Conservation (phyloP, 2,797 vertebrate species). For the Pantherophis vulpinus region DNA sequence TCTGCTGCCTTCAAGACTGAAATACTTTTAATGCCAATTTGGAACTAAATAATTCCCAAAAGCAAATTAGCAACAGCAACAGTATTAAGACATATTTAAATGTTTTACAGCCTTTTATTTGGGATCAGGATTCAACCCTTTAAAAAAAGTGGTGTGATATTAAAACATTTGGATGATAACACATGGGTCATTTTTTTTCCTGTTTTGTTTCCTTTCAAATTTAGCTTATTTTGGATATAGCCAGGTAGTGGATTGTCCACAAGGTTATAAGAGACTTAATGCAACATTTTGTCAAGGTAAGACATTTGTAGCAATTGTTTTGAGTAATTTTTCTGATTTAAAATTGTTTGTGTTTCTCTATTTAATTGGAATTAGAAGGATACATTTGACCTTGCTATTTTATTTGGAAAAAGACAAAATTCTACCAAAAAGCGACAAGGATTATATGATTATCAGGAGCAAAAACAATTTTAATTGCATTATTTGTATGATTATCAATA, state of each 20-base stretch:
- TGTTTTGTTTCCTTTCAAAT: conserved; percentile 37
- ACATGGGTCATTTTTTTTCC: conserved; percentile 4
- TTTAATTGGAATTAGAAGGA: neutral
- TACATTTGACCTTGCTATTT: neutral
- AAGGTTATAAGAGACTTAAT: conserved; percentile 91
- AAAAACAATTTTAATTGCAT: neutral
- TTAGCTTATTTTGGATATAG: conserved; percentile 80
- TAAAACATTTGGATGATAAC: neutral
- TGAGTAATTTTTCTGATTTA: conserved; percentile 11
- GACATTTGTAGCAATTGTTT: neutral
- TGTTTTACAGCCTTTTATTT: neutral
- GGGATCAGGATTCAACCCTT: neutral
- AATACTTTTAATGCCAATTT: neutral
- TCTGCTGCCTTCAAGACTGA: conserved; percentile 5
- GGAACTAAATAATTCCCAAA: neutral
- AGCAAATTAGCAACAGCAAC: neutral
- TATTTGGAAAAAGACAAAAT: neutral
- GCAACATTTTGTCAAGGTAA: conserved; percentile 93
- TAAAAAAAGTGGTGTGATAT: neutral
- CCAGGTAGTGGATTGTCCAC: conserved; percentile 85
- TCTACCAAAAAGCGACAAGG: neutral
- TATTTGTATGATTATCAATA: neutral
- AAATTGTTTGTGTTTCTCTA: neutral
- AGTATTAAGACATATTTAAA: neutral
- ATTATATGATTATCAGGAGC: neutral